Evolutionary conservation across 2,888 invertebrate genomes (phyloP).

Genomic region (Allolobophora icterica): DNA sequence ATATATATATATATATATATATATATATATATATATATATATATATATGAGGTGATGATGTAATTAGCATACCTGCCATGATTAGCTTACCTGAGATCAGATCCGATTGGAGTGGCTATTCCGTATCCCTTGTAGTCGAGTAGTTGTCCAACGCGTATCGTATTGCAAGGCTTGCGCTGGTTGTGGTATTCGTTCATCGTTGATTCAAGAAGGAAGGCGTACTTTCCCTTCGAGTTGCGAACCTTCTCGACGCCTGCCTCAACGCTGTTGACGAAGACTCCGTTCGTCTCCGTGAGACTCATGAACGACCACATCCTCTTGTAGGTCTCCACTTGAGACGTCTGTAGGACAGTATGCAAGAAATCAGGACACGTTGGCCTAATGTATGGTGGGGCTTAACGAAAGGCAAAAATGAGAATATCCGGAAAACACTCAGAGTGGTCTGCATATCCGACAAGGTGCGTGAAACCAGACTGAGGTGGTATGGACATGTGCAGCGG

Average conservation of each 20-base stretch:
- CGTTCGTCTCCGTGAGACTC: slow-evolving; percentile 75
- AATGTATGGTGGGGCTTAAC: no score
- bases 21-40: no score
- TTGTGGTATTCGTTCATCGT: slow-evolving; percentile 81
- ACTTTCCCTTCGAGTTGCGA: slow-evolving; percentile 72
- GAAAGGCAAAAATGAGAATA: no score
- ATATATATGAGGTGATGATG: no score
- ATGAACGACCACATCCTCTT: slow-evolving; percentile 95
- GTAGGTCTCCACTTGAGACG: slow-evolving; percentile 90
- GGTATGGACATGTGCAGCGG: no score
- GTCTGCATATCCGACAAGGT: no score
- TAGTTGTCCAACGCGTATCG: slow-evolving; percentile 77
- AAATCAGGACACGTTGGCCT: neutral
- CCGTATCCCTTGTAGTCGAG: slow-evolving; percentile 85
- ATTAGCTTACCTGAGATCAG: slow-evolving; percentile 36
- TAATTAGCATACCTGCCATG: neutral
- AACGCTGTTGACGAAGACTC: slow-evolving; percentile 77
- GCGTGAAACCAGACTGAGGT: no score
- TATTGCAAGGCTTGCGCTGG: slow-evolving; percentile 77
- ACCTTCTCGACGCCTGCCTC: slow-evolving; percentile 73
- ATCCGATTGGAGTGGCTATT: slow-evolving; percentile 83
- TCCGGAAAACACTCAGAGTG: no score
- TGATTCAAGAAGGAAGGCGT: slow-evolving; percentile 69
- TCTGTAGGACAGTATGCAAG: slow-evolving; percentile 56
- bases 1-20: no score